Evolutionary conservation across 2,797 vertebrate genomes (phyloP).

Genomic region (Sebastes hubbsi): DNA sequence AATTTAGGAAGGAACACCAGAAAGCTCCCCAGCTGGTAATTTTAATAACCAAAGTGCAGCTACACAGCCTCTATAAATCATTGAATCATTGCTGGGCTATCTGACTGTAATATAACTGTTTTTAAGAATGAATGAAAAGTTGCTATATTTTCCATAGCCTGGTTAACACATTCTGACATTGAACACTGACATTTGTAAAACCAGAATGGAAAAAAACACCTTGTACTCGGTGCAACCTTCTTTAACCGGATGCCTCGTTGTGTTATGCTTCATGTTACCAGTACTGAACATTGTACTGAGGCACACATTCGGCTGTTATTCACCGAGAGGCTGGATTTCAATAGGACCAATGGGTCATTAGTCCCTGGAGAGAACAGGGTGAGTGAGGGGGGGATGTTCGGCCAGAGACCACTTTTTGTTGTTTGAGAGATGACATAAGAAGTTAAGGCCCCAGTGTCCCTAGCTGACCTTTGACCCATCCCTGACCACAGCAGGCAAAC

Average conservation of each 20-base stretch:
- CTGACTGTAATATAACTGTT: slow-evolving; percentile 1
- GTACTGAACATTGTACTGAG: not conserved
- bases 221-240: not conserved
- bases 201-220: not conserved
- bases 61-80: not conserved
- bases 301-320: slow-evolving; percentile 3
- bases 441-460: slow-evolving; percentile 63
- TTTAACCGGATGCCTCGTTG: not conserved
- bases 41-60: slow-evolving; percentile 16
- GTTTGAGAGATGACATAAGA: slow-evolving; percentile 73
- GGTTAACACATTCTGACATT: not conserved
- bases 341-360: slow-evolving; percentile 44
- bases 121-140: not conserved
- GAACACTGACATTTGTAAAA: not conserved
- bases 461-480: slow-evolving; percentile 74
- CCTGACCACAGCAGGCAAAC: slow-evolving; percentile 71
- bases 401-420: slow-evolving; percentile 63
- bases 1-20: not conserved
- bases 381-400: slow-evolving; percentile 35
- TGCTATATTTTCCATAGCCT: not conserved
- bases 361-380: slow-evolving; percentile 30
- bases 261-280: not conserved
- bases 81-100: not conserved
- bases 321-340: slow-evolving; percentile 17
- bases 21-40: not conserved